Conservation (phyloP, 2,888 invertebrate genomes). For the Strigamia transsilvanica region DNA sequence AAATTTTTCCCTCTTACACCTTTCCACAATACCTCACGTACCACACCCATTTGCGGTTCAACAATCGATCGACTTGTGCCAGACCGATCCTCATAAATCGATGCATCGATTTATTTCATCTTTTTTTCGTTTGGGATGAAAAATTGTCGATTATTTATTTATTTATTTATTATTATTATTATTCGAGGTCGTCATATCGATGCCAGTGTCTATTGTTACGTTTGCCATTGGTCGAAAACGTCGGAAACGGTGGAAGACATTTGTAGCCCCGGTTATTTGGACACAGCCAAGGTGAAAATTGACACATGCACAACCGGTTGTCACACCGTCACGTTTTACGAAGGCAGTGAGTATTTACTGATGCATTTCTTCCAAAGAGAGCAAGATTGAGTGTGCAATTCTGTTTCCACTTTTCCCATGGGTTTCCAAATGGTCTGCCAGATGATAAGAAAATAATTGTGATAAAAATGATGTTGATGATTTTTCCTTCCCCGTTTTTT, state of each 20-base stretch:
- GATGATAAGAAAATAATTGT: too few relatives aligned
- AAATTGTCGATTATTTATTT: neutral
- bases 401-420: too few relatives aligned
- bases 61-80: neutral
- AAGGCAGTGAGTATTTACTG: neutral
- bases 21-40: neutral
- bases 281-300: neutral
- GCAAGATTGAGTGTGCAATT: too few relatives aligned
- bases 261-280: constrained; percentile 2
- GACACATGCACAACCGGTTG: neutral
- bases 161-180: too few relatives aligned
- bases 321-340: neutral
- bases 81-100: neutral
- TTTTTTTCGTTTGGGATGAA: neutral
- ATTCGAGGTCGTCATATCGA: neutral
- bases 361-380: neutral
- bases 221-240: neutral
- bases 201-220: neutral
- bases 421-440: too few relatives aligned
- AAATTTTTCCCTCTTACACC: neutral
- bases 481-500: too few relatives aligned
- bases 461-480: too few relatives aligned
- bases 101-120: neutral
- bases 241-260: neutral
- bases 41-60: neutral